A percentile compares a stretch with the other conserved stretches of the same genome.
phyloP scores from a whole-genome alignment of 2,797 vertebrate species.

The Tympanoctomys barrerae region DNA sequence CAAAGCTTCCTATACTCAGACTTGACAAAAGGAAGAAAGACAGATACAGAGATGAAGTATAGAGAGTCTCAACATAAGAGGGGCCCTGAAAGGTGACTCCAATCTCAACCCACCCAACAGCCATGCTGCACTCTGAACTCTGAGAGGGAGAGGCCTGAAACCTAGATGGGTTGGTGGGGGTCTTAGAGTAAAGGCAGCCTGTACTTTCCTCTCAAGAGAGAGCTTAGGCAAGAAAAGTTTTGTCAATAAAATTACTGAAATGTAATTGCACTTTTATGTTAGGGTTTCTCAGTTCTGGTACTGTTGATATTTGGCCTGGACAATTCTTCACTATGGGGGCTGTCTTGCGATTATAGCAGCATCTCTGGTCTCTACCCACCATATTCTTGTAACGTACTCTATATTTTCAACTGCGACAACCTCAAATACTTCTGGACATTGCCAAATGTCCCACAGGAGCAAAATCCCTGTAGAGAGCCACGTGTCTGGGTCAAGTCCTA shows the following conservation, averaged over 20 bases:
- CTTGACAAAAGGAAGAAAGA: not conserved
- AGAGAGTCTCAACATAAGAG: not conserved
- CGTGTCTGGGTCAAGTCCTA: not conserved
- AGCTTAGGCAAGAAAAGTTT: not conserved
- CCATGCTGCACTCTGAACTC: not conserved
- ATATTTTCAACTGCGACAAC: not conserved
- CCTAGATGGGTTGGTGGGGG: not conserved
- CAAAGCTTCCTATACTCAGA: constrained; percentile 28
- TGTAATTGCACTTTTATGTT: not conserved
- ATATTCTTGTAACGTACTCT: not conserved
- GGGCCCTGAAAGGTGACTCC: not conserved
- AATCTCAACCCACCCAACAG: not conserved
- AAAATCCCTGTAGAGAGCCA: constrained; percentile 3
- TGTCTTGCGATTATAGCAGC: not conserved
- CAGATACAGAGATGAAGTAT: not conserved
- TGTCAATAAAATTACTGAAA: constrained; percentile 29
- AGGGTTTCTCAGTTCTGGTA: not conserved
- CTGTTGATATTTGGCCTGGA: not conserved
- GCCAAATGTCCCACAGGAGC: not conserved
- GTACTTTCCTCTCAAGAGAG: not conserved
- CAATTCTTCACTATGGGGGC: not conserved
- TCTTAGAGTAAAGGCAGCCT: not conserved
- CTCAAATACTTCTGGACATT: constrained; percentile 15
- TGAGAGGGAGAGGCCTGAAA: not conserved
- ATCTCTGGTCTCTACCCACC: constrained; percentile 5